Evolutionary conservation across 2,113 vertebrate genomes (phyloP), one percentile per base, ranked within the genome.

Genomic region (Ploceus nigricollis): DNA sequence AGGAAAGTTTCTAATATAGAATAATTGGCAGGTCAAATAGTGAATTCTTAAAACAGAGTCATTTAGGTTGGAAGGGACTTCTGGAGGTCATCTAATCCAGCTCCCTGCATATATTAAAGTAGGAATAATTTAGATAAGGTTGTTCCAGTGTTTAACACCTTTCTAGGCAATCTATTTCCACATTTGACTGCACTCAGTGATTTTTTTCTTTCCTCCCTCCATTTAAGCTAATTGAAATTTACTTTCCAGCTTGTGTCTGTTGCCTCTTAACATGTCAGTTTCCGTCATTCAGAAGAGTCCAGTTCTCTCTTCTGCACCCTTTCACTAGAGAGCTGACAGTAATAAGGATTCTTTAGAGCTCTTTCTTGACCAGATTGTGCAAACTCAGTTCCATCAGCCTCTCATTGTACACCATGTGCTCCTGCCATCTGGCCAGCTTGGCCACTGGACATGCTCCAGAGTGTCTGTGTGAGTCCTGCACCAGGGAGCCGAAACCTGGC

Each of bases 401-500:
- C 19, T 66, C 39, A 1, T 0, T 45, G 57, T 5, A 16, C 16
- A 0, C 48, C 81, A 1, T 2, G 23, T 54, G 25, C 58, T 64
- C 2, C 51, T 35, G 33, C 80, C 37, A 17, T 22, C 75, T 86
- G 65, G 6, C 25, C 79, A 60, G 45, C 54, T 7, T 8, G 10
- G 63, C 68, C n/a, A 7, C 37, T 25, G 51, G 42, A 1, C 42
- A 2, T 15, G 57, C 28, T 35, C 23, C 56, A 13, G 31, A 9
- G 50, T 64, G 76, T 21, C 22, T 4, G 2, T 8, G 33, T 16
- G 57, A 71, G 47, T 3, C 12, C 54, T 40, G 44, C 6, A 3
- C 4, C 1, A 1, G 11, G 42, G 14, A 70, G 30, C 35, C 80
- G n/a, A 28, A 3, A 2, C 1, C 23, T 10, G 78, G 33, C 51